These are phyloP conservation scores for Cichlasoma orientale DNA, from an alignment of 2,797 vertebrate genomes.

Conservation along the genomic window DNA sequence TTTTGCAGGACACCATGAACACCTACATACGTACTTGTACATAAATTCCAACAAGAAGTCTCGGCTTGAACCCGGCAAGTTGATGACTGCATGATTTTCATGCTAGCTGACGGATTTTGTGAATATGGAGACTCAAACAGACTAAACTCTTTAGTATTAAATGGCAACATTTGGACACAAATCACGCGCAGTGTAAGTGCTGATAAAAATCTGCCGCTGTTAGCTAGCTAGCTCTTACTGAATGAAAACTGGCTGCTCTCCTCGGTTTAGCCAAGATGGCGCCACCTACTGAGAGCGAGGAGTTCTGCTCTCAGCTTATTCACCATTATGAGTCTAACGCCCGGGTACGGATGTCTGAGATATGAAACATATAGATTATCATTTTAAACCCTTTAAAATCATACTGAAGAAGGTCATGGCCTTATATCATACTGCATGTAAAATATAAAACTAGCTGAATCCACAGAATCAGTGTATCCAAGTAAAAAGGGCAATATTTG, in stretches of 20 bases:
- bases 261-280: neutral
- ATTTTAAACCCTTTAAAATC: neutral
- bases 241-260: neutral
- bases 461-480: too few relatives aligned
- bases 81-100: too few relatives aligned
- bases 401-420: neutral
- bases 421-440: neutral
- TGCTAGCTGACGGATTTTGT: neutral
- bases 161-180: neutral
- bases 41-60: too few relatives aligned
- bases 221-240: neutral
- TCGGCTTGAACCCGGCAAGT: too few relatives aligned
- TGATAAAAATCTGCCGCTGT: neutral
- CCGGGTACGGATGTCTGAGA: rapidly evolving
- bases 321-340: too few relatives aligned
- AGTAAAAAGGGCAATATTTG: too few relatives aligned
- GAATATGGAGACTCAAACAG: too few relatives aligned
- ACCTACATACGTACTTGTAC: too few relatives aligned
- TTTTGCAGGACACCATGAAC: too few relatives aligned
- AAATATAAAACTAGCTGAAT: too few relatives aligned
- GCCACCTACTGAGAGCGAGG: neutral
- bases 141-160: rapidly evolving
- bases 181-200: neutral
- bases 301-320: too few relatives aligned
- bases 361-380: neutral